Conservation (phyloP, 2,113 vertebrate genomes). For the Chloroceryle aenea region DNA sequence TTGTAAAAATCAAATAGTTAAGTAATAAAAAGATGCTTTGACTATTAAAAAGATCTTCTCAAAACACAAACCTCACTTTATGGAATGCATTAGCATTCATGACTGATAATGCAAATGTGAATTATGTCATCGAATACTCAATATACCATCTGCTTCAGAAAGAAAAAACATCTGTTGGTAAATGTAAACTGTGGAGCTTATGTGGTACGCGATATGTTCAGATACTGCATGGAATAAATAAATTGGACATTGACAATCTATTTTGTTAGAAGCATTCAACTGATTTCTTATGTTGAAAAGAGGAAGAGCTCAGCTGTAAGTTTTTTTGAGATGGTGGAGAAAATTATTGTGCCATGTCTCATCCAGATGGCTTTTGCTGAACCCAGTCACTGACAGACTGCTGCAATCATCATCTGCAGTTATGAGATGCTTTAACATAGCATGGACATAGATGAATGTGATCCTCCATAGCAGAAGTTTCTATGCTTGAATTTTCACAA, state of each 20-base stretch:
- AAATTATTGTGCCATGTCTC: slow-evolving; percentile 13
- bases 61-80: slow-evolving; percentile 22
- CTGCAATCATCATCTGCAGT: neutral
- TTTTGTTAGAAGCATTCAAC: slow-evolving; percentile 26
- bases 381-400: slow-evolving; percentile 14
- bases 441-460: neutral
- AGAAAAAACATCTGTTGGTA: slow-evolving; percentile 69
- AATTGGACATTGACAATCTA: slow-evolving; percentile 41
- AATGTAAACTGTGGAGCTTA: slow-evolving; percentile 64
- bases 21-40: neutral
- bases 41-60: slow-evolving; percentile 33
- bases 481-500: neutral
- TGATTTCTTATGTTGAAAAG: slow-evolving; percentile 6
- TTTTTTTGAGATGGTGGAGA: neutral
- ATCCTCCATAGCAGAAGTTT: neutral
- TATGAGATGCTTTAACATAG: slow-evolving; percentile 11
- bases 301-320: slow-evolving; percentile 34
- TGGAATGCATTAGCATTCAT: slow-evolving; percentile 49
- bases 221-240: slow-evolving; percentile 69
- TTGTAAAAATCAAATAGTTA: neutral
- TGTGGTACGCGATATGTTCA: slow-evolving; percentile 53
- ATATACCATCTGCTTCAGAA: slow-evolving; percentile 64
- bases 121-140: slow-evolving; percentile 63
- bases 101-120: slow-evolving; percentile 66
- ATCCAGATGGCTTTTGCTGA: slow-evolving; percentile 57